Conservation (phyloP, 2,113 vertebrate genomes). For the Physeter macrocephalus region DNA sequence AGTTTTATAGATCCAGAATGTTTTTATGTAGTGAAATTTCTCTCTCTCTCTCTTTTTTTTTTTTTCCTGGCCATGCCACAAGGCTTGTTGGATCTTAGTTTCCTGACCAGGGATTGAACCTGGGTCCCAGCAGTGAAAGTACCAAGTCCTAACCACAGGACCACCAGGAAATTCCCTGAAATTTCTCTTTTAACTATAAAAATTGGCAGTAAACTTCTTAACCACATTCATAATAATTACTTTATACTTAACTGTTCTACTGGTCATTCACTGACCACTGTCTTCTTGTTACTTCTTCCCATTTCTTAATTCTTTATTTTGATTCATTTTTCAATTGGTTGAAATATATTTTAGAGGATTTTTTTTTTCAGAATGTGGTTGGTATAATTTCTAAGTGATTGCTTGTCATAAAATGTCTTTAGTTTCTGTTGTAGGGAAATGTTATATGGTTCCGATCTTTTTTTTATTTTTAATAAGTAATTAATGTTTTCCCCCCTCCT, state of each 20-base stretch:
- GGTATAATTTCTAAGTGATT: background rate
- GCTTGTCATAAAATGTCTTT: background rate
- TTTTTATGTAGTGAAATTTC: background rate
- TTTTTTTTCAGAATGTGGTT: background rate
- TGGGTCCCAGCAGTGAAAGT: background rate
- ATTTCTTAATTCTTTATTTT: conserved; percentile 23
- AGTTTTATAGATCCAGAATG: background rate
- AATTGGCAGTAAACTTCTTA: background rate
- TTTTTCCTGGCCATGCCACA: background rate
- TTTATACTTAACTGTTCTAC: background rate
- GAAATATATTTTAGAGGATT: background rate
- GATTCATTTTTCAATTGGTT: background rate
- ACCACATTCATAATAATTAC: background rate
- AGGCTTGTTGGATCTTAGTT: background rate
- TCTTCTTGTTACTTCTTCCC: background rate
- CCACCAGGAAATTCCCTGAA: background rate
- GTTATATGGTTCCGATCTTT: background rate
- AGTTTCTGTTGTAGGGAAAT: background rate
- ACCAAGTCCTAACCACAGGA: background rate
- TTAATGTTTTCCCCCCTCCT: background rate
- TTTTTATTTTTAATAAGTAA: background rate
- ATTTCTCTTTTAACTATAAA: background rate
- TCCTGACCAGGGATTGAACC: background rate
- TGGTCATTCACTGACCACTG: background rate
- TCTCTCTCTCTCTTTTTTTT: background rate